Evolutionary conservation across 2,797 vertebrate genomes (phyloP).

Genomic region (Sciurus vulgaris): DNA sequence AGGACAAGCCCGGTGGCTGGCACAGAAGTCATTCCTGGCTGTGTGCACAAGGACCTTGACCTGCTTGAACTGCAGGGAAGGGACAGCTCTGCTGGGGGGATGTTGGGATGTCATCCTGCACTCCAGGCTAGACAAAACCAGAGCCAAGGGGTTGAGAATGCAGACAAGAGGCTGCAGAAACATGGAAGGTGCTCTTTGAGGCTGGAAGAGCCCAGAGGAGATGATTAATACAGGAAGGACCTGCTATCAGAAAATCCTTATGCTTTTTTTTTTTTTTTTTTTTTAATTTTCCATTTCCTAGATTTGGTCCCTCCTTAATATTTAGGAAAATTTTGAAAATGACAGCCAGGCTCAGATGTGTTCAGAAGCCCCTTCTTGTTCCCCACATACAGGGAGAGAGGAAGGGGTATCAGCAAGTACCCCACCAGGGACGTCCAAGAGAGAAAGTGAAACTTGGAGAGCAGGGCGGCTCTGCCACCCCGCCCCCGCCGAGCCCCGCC

Average conservation of each 20-base stretch:
- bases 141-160: not conserved
- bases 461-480: rapidly evolving
- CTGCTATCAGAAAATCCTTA: not conserved
- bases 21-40: not conserved
- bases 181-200: rapidly evolving
- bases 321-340: constrained; percentile 11
- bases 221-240: not conserved
- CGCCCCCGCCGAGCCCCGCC: not conserved
- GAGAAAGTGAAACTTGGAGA: not conserved
- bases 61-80: not conserved
- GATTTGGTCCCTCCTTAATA: not conserved
- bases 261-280: not conserved
- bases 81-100: too few relatives aligned
- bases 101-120: not conserved
- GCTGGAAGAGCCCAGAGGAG: not conserved
- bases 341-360: not conserved
- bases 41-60: constrained; percentile 31
- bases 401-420: not conserved
- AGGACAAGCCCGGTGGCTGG: not conserved
- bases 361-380: not conserved
- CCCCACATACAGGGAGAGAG: not conserved
- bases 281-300: not conserved
- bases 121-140: not conserved
- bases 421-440: not conserved
- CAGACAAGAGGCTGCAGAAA: not conserved